Evolutionary conservation across 2,797 vertebrate genomes (phyloP).

Genomic region (Crenichthys baileyi): DNA sequence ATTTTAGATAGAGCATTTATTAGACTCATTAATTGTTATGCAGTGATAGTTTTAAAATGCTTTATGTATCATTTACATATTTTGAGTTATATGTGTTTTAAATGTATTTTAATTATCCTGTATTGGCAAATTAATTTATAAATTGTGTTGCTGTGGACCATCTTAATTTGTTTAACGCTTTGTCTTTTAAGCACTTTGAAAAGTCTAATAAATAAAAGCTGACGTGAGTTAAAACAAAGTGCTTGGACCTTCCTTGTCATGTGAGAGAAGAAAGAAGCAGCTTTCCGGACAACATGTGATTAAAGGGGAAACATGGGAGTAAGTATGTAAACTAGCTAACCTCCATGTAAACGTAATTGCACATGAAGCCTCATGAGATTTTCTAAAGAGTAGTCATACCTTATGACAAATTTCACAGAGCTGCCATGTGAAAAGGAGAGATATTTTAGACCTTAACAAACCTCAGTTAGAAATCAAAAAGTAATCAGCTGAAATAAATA

Average conservation of each 20-base stretch:
- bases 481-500: background rate
- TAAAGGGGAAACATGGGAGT: background rate
- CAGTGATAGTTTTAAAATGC: no score
- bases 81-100: background rate
- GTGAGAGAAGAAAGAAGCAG: slow-evolving; percentile 38
- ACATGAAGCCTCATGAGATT: background rate
- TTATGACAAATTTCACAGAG: background rate
- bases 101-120: background rate
- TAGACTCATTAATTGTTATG: no score
- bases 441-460: background rate
- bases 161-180: background rate
- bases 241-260: slow-evolving; percentile 14
- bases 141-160: background rate
- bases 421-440: background rate
- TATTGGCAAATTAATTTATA: background rate
- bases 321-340: background rate
- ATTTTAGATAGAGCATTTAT: background rate
- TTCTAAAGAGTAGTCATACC: background rate
- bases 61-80: no score
- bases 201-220: background rate
- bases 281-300: slow-evolving; percentile 28
- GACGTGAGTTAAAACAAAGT: background rate
- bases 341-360: background rate
- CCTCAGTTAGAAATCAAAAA: background rate
- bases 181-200: background rate